Evolutionary conservation across 2,888 invertebrate genomes (phyloP).

Genomic region (Drosophila gaucha): DNA sequence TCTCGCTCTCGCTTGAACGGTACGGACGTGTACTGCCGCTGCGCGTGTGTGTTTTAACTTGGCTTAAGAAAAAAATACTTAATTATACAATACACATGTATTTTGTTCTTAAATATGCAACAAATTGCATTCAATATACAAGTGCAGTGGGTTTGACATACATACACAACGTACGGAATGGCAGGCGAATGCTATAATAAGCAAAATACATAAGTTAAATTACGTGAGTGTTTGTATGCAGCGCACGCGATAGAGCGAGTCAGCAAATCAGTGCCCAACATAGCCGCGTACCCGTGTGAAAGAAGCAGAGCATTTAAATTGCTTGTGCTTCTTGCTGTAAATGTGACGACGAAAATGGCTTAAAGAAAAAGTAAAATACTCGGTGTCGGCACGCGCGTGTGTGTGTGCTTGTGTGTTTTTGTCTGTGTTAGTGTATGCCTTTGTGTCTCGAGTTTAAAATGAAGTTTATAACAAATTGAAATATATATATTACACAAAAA

Average conservation of each 20-base stretch:
- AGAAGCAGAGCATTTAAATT: constrained; percentile 61
- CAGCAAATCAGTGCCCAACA: constrained; percentile 64
- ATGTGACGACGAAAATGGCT: constrained; percentile 66
- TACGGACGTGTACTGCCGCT: constrained; percentile 61
- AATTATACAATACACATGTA: constrained; percentile 64
- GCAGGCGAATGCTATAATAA: constrained; percentile 48
- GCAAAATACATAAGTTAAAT: constrained; percentile 61
- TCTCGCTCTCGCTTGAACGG: constrained; percentile 64
- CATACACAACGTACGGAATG: constrained; percentile 33
- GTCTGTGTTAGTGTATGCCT: constrained; percentile 1
- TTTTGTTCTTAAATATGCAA: constrained; percentile 43
- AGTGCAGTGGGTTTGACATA: constrained; percentile 48
- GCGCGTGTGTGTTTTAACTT: constrained; percentile 66
- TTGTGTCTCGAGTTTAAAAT: constrained; percentile 42
- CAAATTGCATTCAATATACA: constrained; percentile 46
- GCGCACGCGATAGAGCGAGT: constrained; percentile 65
- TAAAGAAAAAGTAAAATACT: constrained; percentile 58
- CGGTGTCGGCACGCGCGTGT: constrained; percentile 49
- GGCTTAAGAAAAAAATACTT: constrained; percentile 53
- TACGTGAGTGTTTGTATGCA: constrained; percentile 66
- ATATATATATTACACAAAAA: constrained; percentile 43
- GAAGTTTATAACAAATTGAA: constrained; percentile 61
- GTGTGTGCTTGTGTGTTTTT: constrained; percentile 21
- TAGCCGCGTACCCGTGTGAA: constrained; percentile 45
- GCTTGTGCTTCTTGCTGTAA: constrained; percentile 60